These are phyloP conservation scores for Urosaurus nigricauda DNA, from an alignment of 2,797 vertebrate genomes.

Conservation along the genomic window DNA sequence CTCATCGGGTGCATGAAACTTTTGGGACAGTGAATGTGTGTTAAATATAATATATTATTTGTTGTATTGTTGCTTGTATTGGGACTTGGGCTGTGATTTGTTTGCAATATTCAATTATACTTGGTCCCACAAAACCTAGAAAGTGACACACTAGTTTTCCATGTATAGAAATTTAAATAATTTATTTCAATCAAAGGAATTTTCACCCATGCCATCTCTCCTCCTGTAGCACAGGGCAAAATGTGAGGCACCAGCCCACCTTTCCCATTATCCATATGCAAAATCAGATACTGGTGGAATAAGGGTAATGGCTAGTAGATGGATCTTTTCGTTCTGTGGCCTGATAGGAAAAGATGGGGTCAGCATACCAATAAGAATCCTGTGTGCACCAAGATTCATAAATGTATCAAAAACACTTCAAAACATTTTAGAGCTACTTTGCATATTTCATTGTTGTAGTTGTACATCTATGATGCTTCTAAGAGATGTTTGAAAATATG, in stretches of 20 bases:
- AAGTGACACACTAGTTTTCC: neutral
- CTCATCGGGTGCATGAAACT: no score
- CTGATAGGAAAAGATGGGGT: neutral
- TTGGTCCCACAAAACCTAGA: neutral
- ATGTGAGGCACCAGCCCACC: no score
- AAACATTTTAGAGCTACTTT: neutral
- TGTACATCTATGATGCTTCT: neutral
- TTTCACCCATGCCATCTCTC: slow-evolving; percentile 11
- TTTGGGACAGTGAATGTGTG: neutral
- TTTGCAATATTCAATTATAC: no score
- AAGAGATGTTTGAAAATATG: neutral
- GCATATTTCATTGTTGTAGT: neutral
- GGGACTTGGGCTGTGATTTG: no score
- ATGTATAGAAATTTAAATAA: neutral
- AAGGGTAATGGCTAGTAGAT: neutral
- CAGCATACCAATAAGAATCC: neutral
- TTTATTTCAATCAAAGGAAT: neutral
- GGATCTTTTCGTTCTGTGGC: neutral
- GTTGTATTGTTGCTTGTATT: no score
- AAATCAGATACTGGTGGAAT: neutral
- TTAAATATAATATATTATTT: no score
- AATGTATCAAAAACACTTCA: neutral
- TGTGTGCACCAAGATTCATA: neutral
- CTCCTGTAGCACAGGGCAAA: neutral
- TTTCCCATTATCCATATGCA: neutral